These are phyloP conservation scores for Melanerpes formicivorus DNA, from an alignment of 2,113 vertebrate species.

Conservation along the genomic window DNA sequence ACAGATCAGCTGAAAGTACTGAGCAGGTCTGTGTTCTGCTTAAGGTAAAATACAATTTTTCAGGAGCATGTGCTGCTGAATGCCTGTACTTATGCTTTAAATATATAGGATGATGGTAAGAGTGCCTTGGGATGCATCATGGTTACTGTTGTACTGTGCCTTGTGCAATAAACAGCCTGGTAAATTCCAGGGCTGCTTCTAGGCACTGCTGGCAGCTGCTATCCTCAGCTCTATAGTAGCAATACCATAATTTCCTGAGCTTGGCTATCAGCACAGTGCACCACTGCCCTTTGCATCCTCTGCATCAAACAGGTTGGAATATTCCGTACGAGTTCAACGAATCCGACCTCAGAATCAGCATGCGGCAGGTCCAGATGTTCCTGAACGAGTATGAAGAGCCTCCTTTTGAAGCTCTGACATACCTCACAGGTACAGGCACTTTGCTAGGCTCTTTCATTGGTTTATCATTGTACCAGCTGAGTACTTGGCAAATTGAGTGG, in stretches of 20 bases:
- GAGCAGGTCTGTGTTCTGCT: background rate
- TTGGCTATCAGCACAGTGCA: background rate
- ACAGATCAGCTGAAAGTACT: background rate
- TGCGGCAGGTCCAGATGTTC: conserved; percentile 93
- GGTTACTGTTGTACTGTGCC: background rate
- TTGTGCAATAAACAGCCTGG: conserved; percentile 1
- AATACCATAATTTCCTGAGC: background rate
- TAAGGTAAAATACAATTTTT: background rate
- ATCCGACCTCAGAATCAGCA: conserved; percentile 91
- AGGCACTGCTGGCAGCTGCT: background rate
- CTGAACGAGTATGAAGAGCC: conserved; percentile 89
- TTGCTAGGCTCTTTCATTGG: background rate
- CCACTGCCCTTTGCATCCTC: background rate
- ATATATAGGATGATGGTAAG: background rate
- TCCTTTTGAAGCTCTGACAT: conserved; percentile 89
- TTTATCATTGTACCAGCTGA: background rate
- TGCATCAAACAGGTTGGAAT: conserved; percentile 86
- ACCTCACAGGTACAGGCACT: conserved; percentile 85
- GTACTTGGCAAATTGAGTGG: background rate
- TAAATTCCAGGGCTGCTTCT: background rate
- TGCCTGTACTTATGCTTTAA: background rate
- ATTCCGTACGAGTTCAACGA: conserved; percentile 96
- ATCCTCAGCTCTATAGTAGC: background rate
- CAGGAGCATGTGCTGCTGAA: background rate
- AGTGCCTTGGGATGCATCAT: background rate